Conservation (phyloP, 2,797 vertebrate genomes). For the Borostomias antarcticus region DNA sequence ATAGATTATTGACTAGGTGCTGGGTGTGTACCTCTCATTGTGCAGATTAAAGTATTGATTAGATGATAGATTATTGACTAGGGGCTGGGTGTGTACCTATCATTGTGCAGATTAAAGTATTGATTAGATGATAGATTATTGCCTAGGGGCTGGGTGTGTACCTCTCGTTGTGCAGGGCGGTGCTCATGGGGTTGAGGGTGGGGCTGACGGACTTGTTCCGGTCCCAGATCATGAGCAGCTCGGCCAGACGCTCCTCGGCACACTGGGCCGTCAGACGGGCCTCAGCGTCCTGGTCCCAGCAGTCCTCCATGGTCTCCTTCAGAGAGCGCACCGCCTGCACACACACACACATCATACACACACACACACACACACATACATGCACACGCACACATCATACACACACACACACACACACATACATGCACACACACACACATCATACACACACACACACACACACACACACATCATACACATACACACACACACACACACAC, state of each 20-base stretch:
- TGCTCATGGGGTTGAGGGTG: conserved; percentile 86
- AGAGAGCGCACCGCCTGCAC: conserved; percentile 87
- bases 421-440: no score
- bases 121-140: no score
- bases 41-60: conserved; percentile 43
- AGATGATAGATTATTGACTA: not conserved
- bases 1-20: no score
- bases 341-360: no score
- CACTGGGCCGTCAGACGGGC: conserved; percentile 93
- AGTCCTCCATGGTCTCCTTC: conserved; percentile 97
- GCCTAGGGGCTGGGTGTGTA: conserved; percentile 39
- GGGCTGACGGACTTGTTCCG: conserved; percentile 79
- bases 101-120: not conserved
- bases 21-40: conserved; percentile 79
- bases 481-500: conserved; percentile 18
- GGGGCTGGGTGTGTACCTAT: conserved; percentile 11
- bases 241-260: conserved; percentile 92
- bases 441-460: not conserved
- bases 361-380: conserved; percentile 12
- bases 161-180: conserved; percentile 86
- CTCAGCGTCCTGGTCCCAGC: conserved; percentile 97
- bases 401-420: not conserved
- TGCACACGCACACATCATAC: conserved; percentile 12
- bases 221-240: conserved; percentile 90
- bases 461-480: not conserved